Percentiles rank a stretch among this genome's conserved stretches.
Evolutionary conservation across 2,888 invertebrate species (phyloP).

Genomic region (Euproctis similis): DNA sequence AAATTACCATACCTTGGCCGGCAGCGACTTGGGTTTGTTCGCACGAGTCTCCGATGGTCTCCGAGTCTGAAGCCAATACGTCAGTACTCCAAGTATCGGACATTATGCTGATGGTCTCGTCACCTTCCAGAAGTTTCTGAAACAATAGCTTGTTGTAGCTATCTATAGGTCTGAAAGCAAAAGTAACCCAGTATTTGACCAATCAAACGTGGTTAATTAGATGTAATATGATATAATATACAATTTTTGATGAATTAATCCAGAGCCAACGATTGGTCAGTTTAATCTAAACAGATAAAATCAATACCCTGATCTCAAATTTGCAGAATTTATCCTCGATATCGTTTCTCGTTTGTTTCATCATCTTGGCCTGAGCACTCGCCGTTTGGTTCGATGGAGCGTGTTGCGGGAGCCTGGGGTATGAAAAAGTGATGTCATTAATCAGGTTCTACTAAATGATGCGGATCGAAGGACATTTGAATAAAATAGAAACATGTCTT

Average conservation of each 20-base stretch:
- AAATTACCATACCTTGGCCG: slow-evolving; percentile 39
- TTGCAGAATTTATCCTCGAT: slow-evolving; percentile 99
- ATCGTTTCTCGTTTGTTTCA: slow-evolving; percentile 90
- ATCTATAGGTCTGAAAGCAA: too few relatives aligned
- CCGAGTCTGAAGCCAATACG: slow-evolving; percentile 96
- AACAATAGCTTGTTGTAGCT: too few relatives aligned
- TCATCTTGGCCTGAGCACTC: slow-evolving; percentile 74
- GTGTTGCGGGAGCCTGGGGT: slow-evolving; percentile 46
- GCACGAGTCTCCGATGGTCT: slow-evolving; percentile 89
- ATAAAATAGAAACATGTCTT: too few relatives aligned
- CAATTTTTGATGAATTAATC: too few relatives aligned
- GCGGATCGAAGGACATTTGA: too few relatives aligned
- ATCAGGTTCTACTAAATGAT: too few relatives aligned
- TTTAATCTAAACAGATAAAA: too few relatives aligned
- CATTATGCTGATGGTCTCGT: slow-evolving; percentile 97
- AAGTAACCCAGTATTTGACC: too few relatives aligned
- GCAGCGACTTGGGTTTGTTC: slow-evolving; percentile 60
- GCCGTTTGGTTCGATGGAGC: slow-evolving; percentile 56
- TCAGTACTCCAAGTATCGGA: slow-evolving; percentile 99
- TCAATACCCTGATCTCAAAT: slow-evolving; percentile 88
- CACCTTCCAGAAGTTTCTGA: slow-evolving; percentile 82
- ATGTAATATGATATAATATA: too few relatives aligned
- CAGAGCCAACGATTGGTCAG: too few relatives aligned
- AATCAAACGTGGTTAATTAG: too few relatives aligned
- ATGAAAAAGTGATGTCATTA: too few relatives aligned